These are phyloP conservation scores for Nephrotoma guestfalica DNA, from an alignment of 2,888 invertebrate species.

Conservation along the genomic window DNA sequence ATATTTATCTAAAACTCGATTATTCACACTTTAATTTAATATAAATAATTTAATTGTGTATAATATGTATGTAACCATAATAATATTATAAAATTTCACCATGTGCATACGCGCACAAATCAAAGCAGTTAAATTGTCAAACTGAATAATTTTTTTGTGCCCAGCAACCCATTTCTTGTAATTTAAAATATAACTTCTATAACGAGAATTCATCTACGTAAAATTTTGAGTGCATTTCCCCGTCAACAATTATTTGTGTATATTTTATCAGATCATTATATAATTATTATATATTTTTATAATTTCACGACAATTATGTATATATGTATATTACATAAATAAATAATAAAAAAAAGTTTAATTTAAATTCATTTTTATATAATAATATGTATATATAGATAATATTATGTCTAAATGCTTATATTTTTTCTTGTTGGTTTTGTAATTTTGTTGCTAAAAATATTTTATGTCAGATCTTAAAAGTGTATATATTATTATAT, in stretches of 20 bases:
- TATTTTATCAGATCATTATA: not conserved
- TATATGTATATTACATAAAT: not conserved
- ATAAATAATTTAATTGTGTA: not conserved
- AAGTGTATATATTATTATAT: not conserved
- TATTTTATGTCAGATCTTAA: not conserved
- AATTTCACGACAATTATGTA: not conserved
- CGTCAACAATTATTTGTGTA: not conserved
- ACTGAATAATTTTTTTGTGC: not conserved
- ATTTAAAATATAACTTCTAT: not conserved
- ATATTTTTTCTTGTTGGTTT: not conserved
- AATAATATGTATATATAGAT: not conserved
- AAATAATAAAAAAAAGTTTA: not conserved
- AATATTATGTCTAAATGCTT: not conserved
- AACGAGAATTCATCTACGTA: not conserved
- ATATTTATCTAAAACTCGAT: not conserved
- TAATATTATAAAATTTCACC: not conserved
- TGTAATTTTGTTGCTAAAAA: not conserved
- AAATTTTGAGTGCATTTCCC: not conserved
- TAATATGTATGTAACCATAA: not conserved
- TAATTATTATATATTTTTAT: not conserved
- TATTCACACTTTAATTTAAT: not conserved
- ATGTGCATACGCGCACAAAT: not conserved
- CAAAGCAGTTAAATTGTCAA: not conserved
- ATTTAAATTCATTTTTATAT: not conserved
- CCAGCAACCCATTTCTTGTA: not conserved